Evolutionary conservation across 2,888 invertebrate species (phyloP).

Genomic region (Tinea semifulvella): DNA sequence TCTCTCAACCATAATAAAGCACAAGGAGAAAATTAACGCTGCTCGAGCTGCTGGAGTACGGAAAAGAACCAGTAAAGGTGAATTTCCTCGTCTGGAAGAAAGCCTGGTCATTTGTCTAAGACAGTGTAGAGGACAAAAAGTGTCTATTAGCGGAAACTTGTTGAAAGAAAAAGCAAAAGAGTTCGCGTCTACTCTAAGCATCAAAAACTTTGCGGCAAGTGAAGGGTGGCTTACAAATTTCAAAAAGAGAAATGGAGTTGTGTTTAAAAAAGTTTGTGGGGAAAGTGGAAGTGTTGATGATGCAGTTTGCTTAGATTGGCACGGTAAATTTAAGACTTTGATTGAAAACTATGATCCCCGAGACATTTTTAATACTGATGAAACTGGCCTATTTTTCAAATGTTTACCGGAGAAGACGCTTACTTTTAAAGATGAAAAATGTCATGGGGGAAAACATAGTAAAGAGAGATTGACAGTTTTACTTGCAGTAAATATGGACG

Average conservation of each 20-base stretch:
- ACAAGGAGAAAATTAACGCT: conserved; percentile 19
- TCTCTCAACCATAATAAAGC: conserved; percentile 20
- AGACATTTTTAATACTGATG: conserved; percentile 17
- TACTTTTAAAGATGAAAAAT: conserved; percentile 15
- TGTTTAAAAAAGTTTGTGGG: conserved; percentile 16
- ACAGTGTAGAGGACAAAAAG: conserved; percentile 22
- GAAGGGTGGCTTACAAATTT: conserved; percentile 18
- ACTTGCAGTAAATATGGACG: conserved; percentile 17
- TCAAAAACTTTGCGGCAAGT: conserved; percentile 17
- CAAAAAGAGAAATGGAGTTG: conserved; percentile 17
- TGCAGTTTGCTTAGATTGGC: conserved; percentile 14
- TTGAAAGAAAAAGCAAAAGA: conserved; percentile 19
- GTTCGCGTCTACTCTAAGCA: conserved; percentile 18
- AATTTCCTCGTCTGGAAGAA: conserved; percentile 21
- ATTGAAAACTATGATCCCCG: conserved; percentile 18
- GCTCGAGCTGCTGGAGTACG: conserved; percentile 15
- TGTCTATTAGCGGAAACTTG: conserved; percentile 18
- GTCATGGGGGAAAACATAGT: conserved; percentile 14
- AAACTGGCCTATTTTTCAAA: conserved; percentile 11
- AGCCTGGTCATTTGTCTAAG: conserved; percentile 22
- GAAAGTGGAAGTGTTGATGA: conserved; percentile 13
- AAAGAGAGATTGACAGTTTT: conserved; percentile 5
- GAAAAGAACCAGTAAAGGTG: conserved; percentile 22
- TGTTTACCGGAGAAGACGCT: conserved; percentile 13
- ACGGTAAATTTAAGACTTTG: conserved; percentile 17